Base-by-base conservation (phyloP, 2,797 vertebrate species). In the Dromococcyx pavoninus region DNA sequence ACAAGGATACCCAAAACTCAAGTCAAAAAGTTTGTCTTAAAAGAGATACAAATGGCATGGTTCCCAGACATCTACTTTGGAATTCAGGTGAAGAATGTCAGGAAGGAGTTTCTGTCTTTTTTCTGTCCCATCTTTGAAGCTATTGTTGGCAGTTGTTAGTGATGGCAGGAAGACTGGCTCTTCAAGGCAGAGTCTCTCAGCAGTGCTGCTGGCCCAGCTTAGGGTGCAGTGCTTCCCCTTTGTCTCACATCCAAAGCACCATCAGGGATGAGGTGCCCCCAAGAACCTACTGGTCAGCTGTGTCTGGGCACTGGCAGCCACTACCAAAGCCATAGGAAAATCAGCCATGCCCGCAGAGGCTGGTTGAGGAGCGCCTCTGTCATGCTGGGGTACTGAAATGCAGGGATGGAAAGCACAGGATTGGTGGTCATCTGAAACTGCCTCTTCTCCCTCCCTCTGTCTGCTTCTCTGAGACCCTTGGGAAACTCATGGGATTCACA, bases 161-260 rank as follows among this genome's bases (percentile, higher is more conserved):
- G 39, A 19, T 1, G 13, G 17, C 8, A 60, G 57, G 23, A 70
- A 16, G 77, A 65, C 28, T 3, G 16, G 39, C 24, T 69, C 10
- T 93, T 86, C 35, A n/a, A 61, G 30, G 25, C 18, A 69, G 37
- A 35, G 44, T 33, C 41, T 80, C 56, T 28, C 41, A 91, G 57
- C 56, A 70, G 51, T 19, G 17, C 65, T 66, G 13, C 13, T 46
- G 53, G 25, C n/a, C 30, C 5, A 5, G 17, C 62, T 69, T 50
- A 69, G 46, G 23, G 43, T 54, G 51, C 11, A 54, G 56, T 35
- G 37, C n/a, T 28, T 73, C 60, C 79, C 39, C 51, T 27, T 70
- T 0, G 0, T 56, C 13, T 51, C 2, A 19, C 11, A 28, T 88
- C 39, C 71, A 72, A 75, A 86, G 48, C 46, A 33, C 39, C 0